Evolutionary conservation across 2,888 invertebrate genomes (phyloP).

Genomic region (Beris chalybata): DNA sequence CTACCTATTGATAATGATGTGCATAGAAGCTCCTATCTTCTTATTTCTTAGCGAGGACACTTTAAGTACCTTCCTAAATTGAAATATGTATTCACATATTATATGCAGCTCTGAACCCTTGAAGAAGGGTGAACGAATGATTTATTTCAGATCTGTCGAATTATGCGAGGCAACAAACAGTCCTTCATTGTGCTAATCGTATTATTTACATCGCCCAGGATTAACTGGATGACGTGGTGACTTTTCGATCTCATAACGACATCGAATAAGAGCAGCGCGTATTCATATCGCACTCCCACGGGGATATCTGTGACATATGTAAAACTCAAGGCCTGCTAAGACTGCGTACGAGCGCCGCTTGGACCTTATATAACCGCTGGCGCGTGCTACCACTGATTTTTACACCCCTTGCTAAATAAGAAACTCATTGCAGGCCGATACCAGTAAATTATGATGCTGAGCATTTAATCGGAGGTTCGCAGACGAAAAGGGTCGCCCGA

Average conservation of each 20-base stretch:
- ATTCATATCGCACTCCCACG: constrained; percentile 51
- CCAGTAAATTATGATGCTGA: constrained; percentile 29
- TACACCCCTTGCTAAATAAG: constrained; percentile 28
- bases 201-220: constrained; percentile 58
- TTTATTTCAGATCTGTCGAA: not conserved
- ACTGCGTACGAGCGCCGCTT: constrained; percentile 47
- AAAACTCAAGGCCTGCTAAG: constrained; percentile 49
- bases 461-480: constrained; percentile 20
- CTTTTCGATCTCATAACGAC: constrained; percentile 34
- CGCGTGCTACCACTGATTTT: constrained; percentile 47
- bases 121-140: no score
- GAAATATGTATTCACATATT: no score
- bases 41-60: no score
- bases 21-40: no score
- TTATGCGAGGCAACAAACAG: constrained; percentile 32
- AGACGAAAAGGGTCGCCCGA: constrained; percentile 18
- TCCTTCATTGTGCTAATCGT: constrained; percentile 52
- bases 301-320: constrained; percentile 58
- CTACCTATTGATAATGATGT: no score
- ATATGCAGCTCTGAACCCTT: no score
- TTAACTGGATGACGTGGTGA: constrained; percentile 53
- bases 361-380: constrained; percentile 51
- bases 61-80: no score
- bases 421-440: constrained; percentile 28
- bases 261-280: not conserved